Evolutionary conservation across 2,888 invertebrate genomes (phyloP), one percentile per base, ranked within the genome.

Genomic region (Coleophora deauratella): DNA sequence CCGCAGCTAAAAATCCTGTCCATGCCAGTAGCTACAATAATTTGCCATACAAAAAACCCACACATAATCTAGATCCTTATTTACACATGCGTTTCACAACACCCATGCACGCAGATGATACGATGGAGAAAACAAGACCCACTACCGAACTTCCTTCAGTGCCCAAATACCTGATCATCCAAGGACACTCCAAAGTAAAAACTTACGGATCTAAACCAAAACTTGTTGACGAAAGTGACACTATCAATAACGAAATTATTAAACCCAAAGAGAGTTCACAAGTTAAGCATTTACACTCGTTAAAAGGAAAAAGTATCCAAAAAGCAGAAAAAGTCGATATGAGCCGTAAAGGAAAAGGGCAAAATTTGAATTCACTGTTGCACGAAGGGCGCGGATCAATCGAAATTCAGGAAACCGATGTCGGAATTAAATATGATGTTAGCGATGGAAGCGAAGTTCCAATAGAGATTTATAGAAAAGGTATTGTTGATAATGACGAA

Each of bases 181-280:
- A 94, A 70, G 94, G 94, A 0, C 94, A 94, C 66, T 94, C 94
- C 0, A 94, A 94, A 77, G 94, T 94, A 0, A 94, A 94, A 77
- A 94, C 92, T 0, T 94, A 94, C 59, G 91, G 93, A 10, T 91
- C 92, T 0, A 87, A 86, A 47, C 86, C 87, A 43, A 74, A 73
- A 55, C 44, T 62, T 28, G 59, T 66, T 30, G 80, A 84, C 3
- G 77, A 81, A 27, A 75, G 79, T 44, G 62, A 69, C 33, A 54
- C 60, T 1, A 55, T 57, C 11, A 64, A 50, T 40, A 89, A 90
- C 52, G 89, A 90, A 59, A 88, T 89, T 46, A 66, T 79, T 9
- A 84, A 82, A 48, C 71, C 68, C 4, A 76, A 81, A 44, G 84
- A 87, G 60, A 84, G 86, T 27, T 86, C 78, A 46, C 78, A 81